Evolutionary conservation across 2,888 invertebrate genomes (phyloP), one percentile per base, ranked within the genome.

Genomic region (Scrobipalpa atriplicella): DNA sequence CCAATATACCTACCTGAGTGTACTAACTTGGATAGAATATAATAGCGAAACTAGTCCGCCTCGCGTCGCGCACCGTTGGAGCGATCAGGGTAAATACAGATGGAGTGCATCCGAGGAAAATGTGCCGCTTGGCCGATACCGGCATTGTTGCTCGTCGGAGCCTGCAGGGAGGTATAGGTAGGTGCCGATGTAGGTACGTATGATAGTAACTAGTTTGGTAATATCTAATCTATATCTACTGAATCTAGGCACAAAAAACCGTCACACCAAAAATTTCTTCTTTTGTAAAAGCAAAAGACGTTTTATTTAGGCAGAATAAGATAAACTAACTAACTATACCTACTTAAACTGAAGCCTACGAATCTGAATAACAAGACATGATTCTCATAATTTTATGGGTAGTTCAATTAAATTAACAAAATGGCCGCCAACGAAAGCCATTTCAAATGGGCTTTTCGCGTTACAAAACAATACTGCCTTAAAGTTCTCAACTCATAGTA

Each of bases 91-190:
- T 54, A 54, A 54, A 54, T 21, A 54, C 54, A 54, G 54, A 21
- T 54, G 54, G 54, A 54, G 54, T 54, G 21, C 54, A 54, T 54
- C 21, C 54, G 54, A 54, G 18, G 47, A 54, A 52, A 54, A 54
- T 54, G 54, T 54, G 54, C 54, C 54, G 54, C 54, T 19, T 54
- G 54, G 21, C 29, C 58, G 58, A 29, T 8, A 29, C 16, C 38
- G 36, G 58, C 18, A 60, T 19, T 21, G 58, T 36, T 36, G 29
- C 19, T 36, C 21, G 58, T 1, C 36, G 6, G 58, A 29, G 21
- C 54, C 2, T 29, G 11, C 29, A 56, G 29, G 2, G 11, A 36
- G 29, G 10, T 19, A 38, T 13, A 16, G n/a, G 10, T 47, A 47
- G 47, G 47, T 13, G n/a, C 11, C 8, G 41, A 11, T 41, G 41